A percentile compares a stretch with the other conserved stretches of the same genome.
phyloP scores from a whole-genome alignment of 2,797 vertebrate genomes.

The Galagoides demidoff region DNA sequence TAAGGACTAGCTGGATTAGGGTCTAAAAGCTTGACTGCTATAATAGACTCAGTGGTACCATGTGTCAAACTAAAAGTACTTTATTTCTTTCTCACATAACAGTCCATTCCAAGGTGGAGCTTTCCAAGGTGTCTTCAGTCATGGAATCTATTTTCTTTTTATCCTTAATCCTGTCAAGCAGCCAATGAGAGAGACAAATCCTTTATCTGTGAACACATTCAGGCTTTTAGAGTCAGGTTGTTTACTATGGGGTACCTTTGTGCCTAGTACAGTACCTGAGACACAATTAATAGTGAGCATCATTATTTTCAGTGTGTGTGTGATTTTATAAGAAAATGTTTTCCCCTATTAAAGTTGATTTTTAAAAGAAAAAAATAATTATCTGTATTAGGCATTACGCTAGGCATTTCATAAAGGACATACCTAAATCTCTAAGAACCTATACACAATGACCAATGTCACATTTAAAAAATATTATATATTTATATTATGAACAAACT shows the following conservation, averaged over 20 bases:
- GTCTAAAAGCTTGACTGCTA: not conserved
- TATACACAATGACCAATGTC: not conserved
- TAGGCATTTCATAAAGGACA: not conserved
- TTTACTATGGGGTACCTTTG: not conserved
- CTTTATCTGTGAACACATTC: not conserved
- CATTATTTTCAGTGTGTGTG: not conserved
- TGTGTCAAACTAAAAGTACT: not conserved
- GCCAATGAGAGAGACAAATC: not conserved
- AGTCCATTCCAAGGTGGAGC: not conserved
- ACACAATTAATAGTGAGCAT: not conserved
- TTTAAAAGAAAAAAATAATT: constrained; percentile 8
- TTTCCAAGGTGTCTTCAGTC: not conserved
- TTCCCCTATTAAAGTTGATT: constrained; percentile 11
- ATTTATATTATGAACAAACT: not conserved
- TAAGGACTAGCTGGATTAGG: not conserved
- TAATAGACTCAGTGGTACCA: not conserved
- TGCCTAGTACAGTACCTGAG: not conserved
- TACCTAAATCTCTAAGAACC: not conserved
- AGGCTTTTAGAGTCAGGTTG: not conserved
- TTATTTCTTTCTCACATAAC: not conserved
- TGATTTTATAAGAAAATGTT: constrained; percentile 24
- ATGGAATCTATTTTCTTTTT: not conserved
- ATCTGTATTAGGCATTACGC: not conserved
- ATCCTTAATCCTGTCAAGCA: not conserved
- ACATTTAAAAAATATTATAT: constrained; percentile 13